Base-by-base conservation (phyloP, 1,140 invertebrate genomes). In the Drosophila carrolli region DNA sequence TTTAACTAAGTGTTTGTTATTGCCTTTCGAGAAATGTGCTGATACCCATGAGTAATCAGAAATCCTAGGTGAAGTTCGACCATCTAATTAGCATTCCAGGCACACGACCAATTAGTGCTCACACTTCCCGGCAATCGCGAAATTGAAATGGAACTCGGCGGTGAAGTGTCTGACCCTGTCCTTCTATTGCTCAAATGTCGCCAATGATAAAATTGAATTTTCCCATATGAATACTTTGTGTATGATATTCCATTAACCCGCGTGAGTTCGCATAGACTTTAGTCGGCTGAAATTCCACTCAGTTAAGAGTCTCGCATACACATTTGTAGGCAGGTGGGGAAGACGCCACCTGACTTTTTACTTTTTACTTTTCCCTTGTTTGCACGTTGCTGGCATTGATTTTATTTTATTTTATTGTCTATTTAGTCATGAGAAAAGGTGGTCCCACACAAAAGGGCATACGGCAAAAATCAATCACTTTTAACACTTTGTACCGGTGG, bases 1-100 rank as follows among this genome's bases (percentile, higher is more conserved):
- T 43, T 58, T 60, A 82, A 61, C 43, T 38, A 77, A 62, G 32
- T 63, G 51, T 27, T 38, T 70, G 44, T 47, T 44, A 48, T 77
- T 84, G 48, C 37, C 55, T 75, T 11, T 32, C 58, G 48, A 46
- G 40, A 51, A 66, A 44, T 59, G 57, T 56, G 23, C 56, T 48
- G 48, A 62, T 66, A 71, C 41, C 62, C 71, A 54, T 55, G 55
- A 59, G 47, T 59, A 59, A 60, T 51, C 35, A 48, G 35, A 46
- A 16, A 68, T 78, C 70, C 67, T 66, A 73, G 54, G 35, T 46
- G 67, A 72, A 71, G 59, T 70, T 58, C 57, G 23, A 44, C 19
- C 53, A 65, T 50, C 63, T 84, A 71, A 84, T 88, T 80, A 89
- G 71, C 57, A 88, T 84, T 84, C 85, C 23, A 14, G 47, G 50